Conservation (phyloP, 2,797 vertebrate genomes). For the Chelon labrosus region DNA sequence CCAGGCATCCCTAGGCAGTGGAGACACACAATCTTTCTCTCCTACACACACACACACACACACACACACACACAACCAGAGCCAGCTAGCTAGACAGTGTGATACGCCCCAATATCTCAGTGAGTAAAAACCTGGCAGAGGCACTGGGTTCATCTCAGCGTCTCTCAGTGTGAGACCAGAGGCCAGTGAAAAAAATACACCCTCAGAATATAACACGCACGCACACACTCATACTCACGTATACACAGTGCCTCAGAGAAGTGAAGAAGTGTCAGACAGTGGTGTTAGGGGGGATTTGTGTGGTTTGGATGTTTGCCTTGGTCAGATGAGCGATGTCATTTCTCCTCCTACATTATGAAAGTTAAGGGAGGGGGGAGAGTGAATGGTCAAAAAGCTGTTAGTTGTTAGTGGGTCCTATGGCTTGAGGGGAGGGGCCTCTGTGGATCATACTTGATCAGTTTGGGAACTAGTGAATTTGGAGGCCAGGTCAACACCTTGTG, state of each 20-base stretch:
- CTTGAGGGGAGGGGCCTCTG: no score
- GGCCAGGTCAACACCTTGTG: no score
- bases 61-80: slow-evolving; percentile 39
- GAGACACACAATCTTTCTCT: slow-evolving; percentile 4
- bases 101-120: slow-evolving; percentile 76
- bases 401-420: no score
- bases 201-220: slow-evolving; percentile 52
- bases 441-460: no score
- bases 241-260: slow-evolving; percentile 37
- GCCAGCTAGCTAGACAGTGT: slow-evolving; percentile 71
- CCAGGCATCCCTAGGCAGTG: slow-evolving; percentile 57
- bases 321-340: slow-evolving; percentile 75
- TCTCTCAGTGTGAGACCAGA: slow-evolving; percentile 74
- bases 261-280: slow-evolving; percentile 72
- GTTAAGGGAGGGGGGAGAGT: slow-evolving; percentile 43
- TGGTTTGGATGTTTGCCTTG: slow-evolving; percentile 74
- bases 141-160: slow-evolving; percentile 71
- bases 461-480: no score
- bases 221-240: slow-evolving; percentile 5
- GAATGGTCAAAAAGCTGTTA: slow-evolving; percentile 74
- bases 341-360: slow-evolving; percentile 69
- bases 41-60: slow-evolving; percentile 8
- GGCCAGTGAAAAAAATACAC: slow-evolving; percentile 65
- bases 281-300: slow-evolving; percentile 58
- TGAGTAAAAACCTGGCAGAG: slow-evolving; percentile 75